Base-by-base conservation (phyloP, 2,113 vertebrate genomes). In the Phainopepla nitens region DNA sequence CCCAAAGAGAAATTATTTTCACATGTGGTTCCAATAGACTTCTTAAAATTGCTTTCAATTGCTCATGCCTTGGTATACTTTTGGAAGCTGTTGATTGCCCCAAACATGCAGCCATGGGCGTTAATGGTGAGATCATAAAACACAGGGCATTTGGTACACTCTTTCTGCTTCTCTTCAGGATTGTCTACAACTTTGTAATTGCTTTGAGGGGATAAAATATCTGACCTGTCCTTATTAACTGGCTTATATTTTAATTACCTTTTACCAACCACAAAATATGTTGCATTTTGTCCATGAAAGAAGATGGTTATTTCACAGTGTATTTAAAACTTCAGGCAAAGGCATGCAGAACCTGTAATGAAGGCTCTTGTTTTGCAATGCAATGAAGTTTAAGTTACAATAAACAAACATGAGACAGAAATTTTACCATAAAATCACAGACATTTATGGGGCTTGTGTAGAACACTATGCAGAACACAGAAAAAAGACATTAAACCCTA, bases 311-410 rank as follows among this genome's bases (percentile, higher is more conserved):
- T 90, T 88, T 96, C 79, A 92, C 18, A 75, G 49, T 90, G 28
- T 45, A 78, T 64, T 90, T 93, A 93, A 95, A 94, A 87, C 39
- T 51, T 72, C 66, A 88, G 91, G 49, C 49, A 95, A 97, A 79
- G 65, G 45, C 49, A 89, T 5, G 0, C 58, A 82, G 65, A 92
- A 93, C 42, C 80, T 47, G 0, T 60, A 90, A 92, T 65, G 45
- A 39, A 84, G 69, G 35, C 20, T 87, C 56, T 75, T 83, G 57
- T 75, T 95, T 92, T 87, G 42, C 19, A 96, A 94, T 58, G 51
- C 35, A 88, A 77, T 77, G 60, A 92, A 80, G 79, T 78, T 88
- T 66, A 86, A 69, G 87, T 82, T 80, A 88, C 71, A 92, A 90
- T 83, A 95, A 95, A 83, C 69, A 83, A 80, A 93, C 22, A 68